phyloP scores from a whole-genome alignment of 1,140 invertebrate genomes.

The Drosophila sproati region DNA sequence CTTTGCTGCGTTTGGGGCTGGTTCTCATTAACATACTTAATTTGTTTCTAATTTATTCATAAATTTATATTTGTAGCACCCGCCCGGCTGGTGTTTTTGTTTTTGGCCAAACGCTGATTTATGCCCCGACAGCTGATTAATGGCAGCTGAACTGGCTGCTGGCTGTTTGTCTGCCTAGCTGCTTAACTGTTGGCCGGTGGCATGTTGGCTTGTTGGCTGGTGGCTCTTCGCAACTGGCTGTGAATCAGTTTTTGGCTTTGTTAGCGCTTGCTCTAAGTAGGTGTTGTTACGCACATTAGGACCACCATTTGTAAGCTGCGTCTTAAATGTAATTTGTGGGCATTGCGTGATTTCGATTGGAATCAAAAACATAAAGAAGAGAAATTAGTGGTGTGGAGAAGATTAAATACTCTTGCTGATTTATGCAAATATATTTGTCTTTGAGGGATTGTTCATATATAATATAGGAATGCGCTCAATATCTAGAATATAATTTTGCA shows the following conservation, averaged over 20 bases:
- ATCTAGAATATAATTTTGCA: too few relatives aligned
- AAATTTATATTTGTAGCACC: constrained; percentile 82
- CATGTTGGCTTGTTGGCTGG: constrained; percentile 1
- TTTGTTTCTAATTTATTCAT: constrained; percentile 83
- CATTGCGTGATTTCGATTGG: constrained; percentile 43
- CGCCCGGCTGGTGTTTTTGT: constrained; percentile 40
- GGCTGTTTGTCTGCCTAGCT: neutral
- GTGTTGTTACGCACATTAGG: constrained; percentile 79
- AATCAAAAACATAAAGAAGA: constrained; percentile 8
- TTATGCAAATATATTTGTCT: too few relatives aligned
- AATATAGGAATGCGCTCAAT: too few relatives aligned
- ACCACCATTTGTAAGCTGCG: constrained; percentile 47
- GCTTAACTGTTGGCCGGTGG: constrained; percentile 1
- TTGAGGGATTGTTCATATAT: too few relatives aligned
- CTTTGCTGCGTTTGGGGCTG: constrained; percentile 13
- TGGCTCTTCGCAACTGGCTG: constrained; percentile 47
- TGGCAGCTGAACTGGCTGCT: constrained; percentile 51
- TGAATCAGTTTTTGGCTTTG: constrained; percentile 60
- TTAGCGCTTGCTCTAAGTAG: constrained; percentile 60
- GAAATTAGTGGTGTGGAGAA: neutral
- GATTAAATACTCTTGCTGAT: neutral
- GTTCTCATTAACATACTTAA: constrained; percentile 80
- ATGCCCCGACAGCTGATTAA: constrained; percentile 72
- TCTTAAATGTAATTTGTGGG: constrained; percentile 69
- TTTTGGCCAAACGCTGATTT: constrained; percentile 59